Evolutionary conservation across 2,797 vertebrate genomes (phyloP), one percentile per base, ranked within the genome.

Genomic region (Falco biarmicus): DNA sequence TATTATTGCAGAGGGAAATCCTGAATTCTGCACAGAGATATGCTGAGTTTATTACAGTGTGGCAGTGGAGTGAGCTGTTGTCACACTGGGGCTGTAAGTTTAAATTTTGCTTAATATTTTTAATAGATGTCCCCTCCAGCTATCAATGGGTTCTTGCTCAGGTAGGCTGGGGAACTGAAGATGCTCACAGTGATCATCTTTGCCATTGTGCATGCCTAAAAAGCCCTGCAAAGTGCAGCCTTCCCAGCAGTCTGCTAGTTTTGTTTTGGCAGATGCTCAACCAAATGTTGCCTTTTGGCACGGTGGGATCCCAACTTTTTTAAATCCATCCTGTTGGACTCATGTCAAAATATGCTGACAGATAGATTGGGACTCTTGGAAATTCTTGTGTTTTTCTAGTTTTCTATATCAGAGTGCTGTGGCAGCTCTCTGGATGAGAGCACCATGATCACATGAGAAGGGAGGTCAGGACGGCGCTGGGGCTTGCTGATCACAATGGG

Each of bases 241-340:
- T 90, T 92, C 70, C 47, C 37, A 75, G 73, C 92, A 95, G 88
- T 69, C 90, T 93, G 69, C 56, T 94, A 93, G 85, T 25, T 96
- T 76, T 88, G 54, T 88, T 91, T 61, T 88, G 90, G 92, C 95
- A 97, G 94, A 71, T 96, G 90, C 87, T 93, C 75, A 83, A 61
- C 69, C 89, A 93, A 94, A 97, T 93, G 91, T 85, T 92, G 26
- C 17, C 6, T 68, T 91, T 66, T 93, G 91, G 80, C 91, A 60
- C 29, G 50, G 87, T 68, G 80, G 70, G 53, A 65, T 86, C 89
- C 70, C 53, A 61, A 81, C 73, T 77, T 82, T 76, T 90, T 66
- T 89, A 51, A 85, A 79, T 59, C 73, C 51, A n/a, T 82, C 54
- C 43, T 11, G 1, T 39, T 95, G 94, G 90, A 84, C 43, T 51